A percentile compares a stretch with the other conserved stretches of the same genome.
phyloP scores from a whole-genome alignment of 1,140 invertebrate species.

The Thalassaphorura encarpata region DNA sequence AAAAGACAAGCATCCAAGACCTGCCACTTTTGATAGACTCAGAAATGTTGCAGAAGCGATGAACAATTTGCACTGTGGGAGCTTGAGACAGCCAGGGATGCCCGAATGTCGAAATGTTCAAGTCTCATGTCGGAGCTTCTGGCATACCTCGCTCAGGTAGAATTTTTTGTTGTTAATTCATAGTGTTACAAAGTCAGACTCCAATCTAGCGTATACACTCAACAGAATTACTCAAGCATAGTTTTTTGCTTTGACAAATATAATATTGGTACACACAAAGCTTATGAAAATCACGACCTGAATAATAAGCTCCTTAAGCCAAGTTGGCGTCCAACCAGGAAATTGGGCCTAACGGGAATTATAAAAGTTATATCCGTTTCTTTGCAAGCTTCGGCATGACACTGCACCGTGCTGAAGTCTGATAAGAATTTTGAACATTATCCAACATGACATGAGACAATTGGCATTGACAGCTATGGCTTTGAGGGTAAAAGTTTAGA shows the following conservation, averaged over 20 bases:
- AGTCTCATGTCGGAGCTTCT: background rate
- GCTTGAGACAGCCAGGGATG: background rate
- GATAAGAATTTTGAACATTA: too few species aligned
- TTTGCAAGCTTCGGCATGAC: too few species aligned
- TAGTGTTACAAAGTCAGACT: too few species aligned
- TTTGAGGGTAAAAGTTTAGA: too few species aligned
- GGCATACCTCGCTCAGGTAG: background rate
- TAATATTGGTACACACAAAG: background rate
- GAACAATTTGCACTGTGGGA: background rate
- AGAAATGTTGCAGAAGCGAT: constrained; percentile 1
- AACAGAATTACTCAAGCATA: background rate
- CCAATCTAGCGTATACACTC: too few species aligned
- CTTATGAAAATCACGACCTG: background rate
- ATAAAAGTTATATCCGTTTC: too few species aligned
- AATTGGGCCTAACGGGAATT: too few species aligned
- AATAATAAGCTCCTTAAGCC: background rate
- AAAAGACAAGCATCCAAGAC: background rate
- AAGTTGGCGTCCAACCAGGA: background rate
- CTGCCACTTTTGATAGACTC: background rate
- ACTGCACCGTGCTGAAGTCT: too few species aligned
- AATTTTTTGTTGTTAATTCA: too few species aligned
- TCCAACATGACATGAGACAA: too few species aligned
- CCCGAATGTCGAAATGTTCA: background rate
- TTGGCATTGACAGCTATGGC: too few species aligned
- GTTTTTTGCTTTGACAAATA: background rate